Evolutionary conservation across 2,113 vertebrate genomes (phyloP).

Genomic region (Brevimyrus niger): DNA sequence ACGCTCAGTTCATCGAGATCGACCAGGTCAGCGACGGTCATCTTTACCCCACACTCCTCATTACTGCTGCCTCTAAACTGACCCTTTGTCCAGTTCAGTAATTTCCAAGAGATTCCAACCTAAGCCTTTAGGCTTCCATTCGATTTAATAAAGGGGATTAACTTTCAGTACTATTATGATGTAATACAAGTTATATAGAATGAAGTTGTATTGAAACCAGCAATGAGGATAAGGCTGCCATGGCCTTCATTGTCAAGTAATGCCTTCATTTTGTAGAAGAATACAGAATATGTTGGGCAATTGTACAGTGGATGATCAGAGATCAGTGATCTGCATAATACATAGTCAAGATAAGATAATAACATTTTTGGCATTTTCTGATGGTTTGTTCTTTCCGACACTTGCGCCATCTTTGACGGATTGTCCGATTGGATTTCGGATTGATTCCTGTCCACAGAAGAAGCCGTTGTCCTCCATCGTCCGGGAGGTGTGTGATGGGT

Average conservation of each 20-base stretch:
- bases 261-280: neutral
- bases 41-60: neutral
- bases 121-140: neutral
- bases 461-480: conserved; percentile 88
- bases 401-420: neutral
- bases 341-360: neutral
- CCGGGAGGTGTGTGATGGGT: conserved; percentile 97
- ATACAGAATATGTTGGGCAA: neutral
- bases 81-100: neutral
- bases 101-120: neutral
- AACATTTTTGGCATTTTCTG: neutral
- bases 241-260: neutral
- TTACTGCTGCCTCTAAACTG: neutral
- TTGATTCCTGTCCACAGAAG: conserved; percentile 68
- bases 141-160: neutral
- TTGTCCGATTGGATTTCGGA: neutral
- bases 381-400: neutral
- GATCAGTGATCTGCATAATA: neutral
- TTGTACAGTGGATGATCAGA: neutral
- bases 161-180: neutral
- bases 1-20: conserved; percentile 93
- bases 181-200: neutral
- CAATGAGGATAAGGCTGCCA: neutral
- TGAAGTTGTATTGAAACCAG: neutral
- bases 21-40: conserved; percentile 74